Conservation (phyloP, 2,797 vertebrate genomes). For the Catharus ustulatus region DNA sequence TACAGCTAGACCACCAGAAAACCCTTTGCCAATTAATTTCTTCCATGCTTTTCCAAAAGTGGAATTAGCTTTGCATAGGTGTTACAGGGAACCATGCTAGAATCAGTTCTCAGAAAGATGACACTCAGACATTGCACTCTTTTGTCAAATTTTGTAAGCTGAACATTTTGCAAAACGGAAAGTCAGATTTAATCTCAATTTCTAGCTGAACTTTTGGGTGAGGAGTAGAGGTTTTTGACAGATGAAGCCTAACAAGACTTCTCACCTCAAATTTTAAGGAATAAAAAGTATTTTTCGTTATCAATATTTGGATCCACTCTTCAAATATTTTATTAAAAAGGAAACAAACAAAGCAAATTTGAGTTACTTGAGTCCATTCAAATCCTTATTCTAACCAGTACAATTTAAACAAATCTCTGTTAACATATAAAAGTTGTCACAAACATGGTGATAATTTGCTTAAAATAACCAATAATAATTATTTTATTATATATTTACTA, state of each 20-base stretch:
- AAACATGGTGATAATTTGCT: neutral
- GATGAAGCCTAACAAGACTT: neutral
- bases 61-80: neutral
- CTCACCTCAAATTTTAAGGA: neutral
- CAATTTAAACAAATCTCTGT: neutral
- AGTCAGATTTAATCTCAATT: neutral
- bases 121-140: neutral
- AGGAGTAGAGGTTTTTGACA: neutral
- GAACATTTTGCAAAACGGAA: neutral
- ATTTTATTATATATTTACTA: neutral
- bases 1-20: fast-evolving
- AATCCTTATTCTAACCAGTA: neutral
- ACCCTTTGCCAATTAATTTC: neutral
- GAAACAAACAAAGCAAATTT: neutral
- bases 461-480: neutral
- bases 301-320: neutral
- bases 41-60: neutral
- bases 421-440: neutral
- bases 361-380: neutral
- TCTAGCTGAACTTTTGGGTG: fast-evolving
- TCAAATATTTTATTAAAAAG: neutral
- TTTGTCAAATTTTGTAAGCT: neutral
- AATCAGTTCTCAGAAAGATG: neutral
- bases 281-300: neutral
- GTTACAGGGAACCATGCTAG: neutral